Evolutionary conservation across 2,797 vertebrate genomes (phyloP), one percentile per base, ranked within the genome.

Genomic region (Balearica regulorum): DNA sequence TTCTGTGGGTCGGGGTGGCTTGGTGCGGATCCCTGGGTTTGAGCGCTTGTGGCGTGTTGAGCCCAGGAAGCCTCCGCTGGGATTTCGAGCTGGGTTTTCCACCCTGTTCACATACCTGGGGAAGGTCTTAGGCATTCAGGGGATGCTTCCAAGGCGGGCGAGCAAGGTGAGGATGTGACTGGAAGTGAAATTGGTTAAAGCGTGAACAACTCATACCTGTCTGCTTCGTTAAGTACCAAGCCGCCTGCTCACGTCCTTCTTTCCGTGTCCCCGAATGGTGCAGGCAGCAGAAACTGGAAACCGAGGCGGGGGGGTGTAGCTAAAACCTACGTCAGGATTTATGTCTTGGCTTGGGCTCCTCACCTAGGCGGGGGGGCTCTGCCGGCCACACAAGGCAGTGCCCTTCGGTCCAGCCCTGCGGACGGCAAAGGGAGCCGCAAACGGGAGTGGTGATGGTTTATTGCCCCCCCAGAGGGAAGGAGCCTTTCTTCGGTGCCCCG

Each of bases 341-440:
- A 19, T 1, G 2, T 5, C 37, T 57, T 28, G 62, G 39, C n/a
- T 24, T 41, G 46, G 41, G 35, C 46, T 72, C 7, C 51, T 77
- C 33, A 5, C 11, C 37, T 15, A 8, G 28, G 20, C 15, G 29
- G 39, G 28, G 22, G 24, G 3, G 53, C 39, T 64, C 44, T 28
- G 54, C 53, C 8, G 3, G 24, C 65, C 4, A 9, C 1, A 4
- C 25, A 4, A 22, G 54, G 49, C 48, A 51, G 35, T 7, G 20
- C 35, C 35, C 53, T 51, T 7, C 1, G 2, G 9, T 35, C 3
- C 1, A 54, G 73, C 53, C 64, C 24, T 1, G 3, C 1, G 3
- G 8, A 13, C 54, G 46, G 31, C 39, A 39, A 13, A 77, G 53
- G 73, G 46, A 71, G 14, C 33, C 2, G 4, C 51, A 31, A 3